These are phyloP conservation scores for Drosophila colorata DNA, from an alignment of 2,888 invertebrate species.

Conservation along the genomic window DNA sequence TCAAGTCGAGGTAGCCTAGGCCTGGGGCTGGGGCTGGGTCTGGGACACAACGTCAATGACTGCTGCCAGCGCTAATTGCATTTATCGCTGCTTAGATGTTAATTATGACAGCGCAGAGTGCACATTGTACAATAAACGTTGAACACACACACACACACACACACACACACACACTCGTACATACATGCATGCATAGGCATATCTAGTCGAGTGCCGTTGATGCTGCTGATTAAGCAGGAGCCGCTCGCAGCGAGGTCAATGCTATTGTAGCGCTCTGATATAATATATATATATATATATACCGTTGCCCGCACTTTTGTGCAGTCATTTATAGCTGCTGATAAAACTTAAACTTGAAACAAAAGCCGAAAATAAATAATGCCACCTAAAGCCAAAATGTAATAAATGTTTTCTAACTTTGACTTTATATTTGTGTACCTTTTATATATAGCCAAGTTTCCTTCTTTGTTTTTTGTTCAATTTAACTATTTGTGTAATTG, in stretches of 20 bases:
- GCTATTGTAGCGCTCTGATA: slow-evolving; percentile 50
- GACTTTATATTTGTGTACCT: no score
- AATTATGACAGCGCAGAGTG: slow-evolving; percentile 69
- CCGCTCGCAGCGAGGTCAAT: slow-evolving; percentile 53
- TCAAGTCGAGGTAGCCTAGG: slow-evolving; percentile 51
- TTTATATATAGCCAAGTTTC: not conserved
- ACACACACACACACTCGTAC: slow-evolving; percentile 1
- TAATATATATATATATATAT: slow-evolving; percentile 30
- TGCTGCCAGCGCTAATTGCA: slow-evolving; percentile 67
- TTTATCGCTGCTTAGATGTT: slow-evolving; percentile 76
- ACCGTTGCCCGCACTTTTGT: slow-evolving; percentile 22
- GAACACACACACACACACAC: slow-evolving; percentile 13
- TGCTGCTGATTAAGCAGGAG: slow-evolving; percentile 49
- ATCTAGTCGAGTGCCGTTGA: slow-evolving; percentile 21
- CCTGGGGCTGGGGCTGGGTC: slow-evolving; percentile 6
- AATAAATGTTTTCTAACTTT: not conserved
- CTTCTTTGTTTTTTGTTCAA: not conserved
- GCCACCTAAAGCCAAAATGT: no score
- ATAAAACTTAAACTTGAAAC: slow-evolving; percentile 24
- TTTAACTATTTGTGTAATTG: not conserved
- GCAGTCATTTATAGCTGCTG: slow-evolving; percentile 17
- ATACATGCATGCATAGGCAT: slow-evolving; percentile 8
- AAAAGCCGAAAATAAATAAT: not conserved
- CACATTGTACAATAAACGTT: slow-evolving; percentile 50
- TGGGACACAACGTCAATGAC: slow-evolving; percentile 49